Conservation (phyloP, 2,888 invertebrate genomes). For the Mycalesis mineus region DNA sequence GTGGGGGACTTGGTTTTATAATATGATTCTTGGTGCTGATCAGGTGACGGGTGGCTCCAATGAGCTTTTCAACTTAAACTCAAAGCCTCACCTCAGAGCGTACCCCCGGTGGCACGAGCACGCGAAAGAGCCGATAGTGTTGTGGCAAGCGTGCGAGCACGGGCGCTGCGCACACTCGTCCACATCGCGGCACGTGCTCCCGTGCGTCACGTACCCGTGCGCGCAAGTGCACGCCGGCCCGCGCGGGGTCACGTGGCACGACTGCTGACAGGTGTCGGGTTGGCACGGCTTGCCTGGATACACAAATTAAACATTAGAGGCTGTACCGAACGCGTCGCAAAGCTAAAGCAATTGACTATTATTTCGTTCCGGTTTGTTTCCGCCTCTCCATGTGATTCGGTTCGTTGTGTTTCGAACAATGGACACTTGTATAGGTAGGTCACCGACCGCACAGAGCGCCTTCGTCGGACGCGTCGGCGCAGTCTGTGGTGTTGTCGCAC, state of each 20-base stretch:
- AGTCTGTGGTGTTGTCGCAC: slow-evolving; percentile 81
- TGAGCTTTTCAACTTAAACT: too few species aligned
- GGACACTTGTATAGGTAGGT: too few species aligned
- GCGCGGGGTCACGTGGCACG: slow-evolving; percentile 80
- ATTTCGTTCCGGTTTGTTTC: too few species aligned
- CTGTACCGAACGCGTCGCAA: background rate
- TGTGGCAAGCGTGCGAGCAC: slow-evolving; percentile 83
- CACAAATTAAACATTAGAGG: background rate
- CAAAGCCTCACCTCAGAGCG: slow-evolving; percentile 71
- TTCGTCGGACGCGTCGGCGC: slow-evolving; percentile 85
- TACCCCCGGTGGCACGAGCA: slow-evolving; percentile 81
- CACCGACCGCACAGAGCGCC: slow-evolving; percentile 77
- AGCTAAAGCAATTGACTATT: too few species aligned
- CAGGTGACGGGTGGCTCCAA: too few species aligned
- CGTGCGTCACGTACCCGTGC: slow-evolving; percentile 76
- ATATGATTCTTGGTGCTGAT: too few species aligned
- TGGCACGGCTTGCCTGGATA: slow-evolving; percentile 60
- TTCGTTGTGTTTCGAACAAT: too few species aligned
- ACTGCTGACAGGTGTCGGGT: slow-evolving; percentile 71
- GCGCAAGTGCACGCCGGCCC: slow-evolving; percentile 83
- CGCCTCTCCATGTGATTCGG: too few species aligned
- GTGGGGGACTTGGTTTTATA: too few species aligned
- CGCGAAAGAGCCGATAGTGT: slow-evolving; percentile 72
- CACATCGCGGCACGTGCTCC: slow-evolving; percentile 80
- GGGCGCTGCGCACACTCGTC: slow-evolving; percentile 82